Conservation (phyloP, 2,113 vertebrate species). For the Salvelinus sp. region DNA sequence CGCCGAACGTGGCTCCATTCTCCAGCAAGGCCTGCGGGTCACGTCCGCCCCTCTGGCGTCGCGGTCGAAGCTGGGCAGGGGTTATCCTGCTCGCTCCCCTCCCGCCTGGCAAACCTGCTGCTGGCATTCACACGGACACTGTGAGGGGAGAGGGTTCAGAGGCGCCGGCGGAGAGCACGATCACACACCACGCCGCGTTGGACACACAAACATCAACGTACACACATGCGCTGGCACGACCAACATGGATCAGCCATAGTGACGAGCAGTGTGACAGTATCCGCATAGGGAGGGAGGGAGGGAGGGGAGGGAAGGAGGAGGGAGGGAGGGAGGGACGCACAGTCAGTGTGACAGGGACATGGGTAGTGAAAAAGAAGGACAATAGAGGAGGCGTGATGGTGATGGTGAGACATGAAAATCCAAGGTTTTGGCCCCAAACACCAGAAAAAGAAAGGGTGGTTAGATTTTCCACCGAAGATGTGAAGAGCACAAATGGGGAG, state of each 20-base stretch:
- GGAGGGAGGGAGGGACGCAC: background rate
- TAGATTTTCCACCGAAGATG: too few species aligned
- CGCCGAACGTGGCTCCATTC: slow-evolving; percentile 78
- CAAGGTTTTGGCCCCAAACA: too few species aligned
- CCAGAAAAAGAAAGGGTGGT: too few species aligned
- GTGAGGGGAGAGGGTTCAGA: background rate
- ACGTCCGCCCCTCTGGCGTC: slow-evolving; percentile 73
- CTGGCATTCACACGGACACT: slow-evolving; percentile 90
- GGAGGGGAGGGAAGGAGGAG: background rate
- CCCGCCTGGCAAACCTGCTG: slow-evolving; percentile 77
- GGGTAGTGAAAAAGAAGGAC: background rate
- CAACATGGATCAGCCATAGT: too few species aligned
- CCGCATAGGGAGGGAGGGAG: background rate
- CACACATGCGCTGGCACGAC: too few species aligned
- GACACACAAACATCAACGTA: too few species aligned
- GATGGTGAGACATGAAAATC: background rate
- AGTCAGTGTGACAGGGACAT: background rate
- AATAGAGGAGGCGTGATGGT: too few species aligned
- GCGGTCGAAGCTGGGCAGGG: slow-evolving; percentile 75
- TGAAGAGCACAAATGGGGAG: slow-evolving; percentile 10
- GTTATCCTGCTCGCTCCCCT: slow-evolving; percentile 67
- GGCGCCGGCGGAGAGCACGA: slow-evolving; percentile 23
- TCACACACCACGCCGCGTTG: too few species aligned
- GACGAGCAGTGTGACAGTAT: too few species aligned
- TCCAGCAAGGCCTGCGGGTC: slow-evolving; percentile 71